A percentile compares a stretch with the other conserved stretches of the same genome.
These are phyloP conservation scores for Drosophila nr. perissopoda DNA, from an alignment of 2,888 invertebrate species.

Conservation along the genomic window DNA sequence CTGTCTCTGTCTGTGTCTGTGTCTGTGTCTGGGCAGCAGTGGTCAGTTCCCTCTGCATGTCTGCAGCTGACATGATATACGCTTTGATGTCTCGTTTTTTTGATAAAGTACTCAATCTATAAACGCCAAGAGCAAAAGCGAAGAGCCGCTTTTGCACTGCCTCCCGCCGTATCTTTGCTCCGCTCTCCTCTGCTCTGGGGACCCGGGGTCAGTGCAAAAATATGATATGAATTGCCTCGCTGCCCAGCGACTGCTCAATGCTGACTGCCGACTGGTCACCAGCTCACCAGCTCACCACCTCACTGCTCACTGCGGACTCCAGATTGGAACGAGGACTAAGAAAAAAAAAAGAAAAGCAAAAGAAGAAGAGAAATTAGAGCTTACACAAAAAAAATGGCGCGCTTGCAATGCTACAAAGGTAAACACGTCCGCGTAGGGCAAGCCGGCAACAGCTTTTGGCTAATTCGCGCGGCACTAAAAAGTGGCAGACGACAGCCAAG, in stretches of 20 bases:
- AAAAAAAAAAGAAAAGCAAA: conserved; percentile 24
- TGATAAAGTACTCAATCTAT: conserved; percentile 80
- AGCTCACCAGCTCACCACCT: conserved; percentile 12
- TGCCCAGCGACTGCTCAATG: conserved; percentile 40
- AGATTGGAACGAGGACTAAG: conserved; percentile 27
- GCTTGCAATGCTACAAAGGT: conserved; percentile 70
- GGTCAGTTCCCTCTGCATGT: conserved; percentile 41
- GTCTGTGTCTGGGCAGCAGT: conserved; percentile 13
- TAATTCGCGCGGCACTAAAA: conserved; percentile 69
- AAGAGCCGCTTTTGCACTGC: conserved; percentile 54
- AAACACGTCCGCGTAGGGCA: conserved; percentile 61
- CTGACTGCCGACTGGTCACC: conserved; percentile 31
- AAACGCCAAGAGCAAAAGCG: conserved; percentile 75
- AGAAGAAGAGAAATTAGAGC: conserved; percentile 8
- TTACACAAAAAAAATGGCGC: conserved; percentile 72
- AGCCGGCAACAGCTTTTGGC: conserved; percentile 70
- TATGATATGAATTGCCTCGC: conserved; percentile 72
- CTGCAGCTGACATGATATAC: conserved; percentile 76
- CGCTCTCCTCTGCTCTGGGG: not conserved
- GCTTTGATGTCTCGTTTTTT: conserved; percentile 79
- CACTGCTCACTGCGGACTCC: conserved; percentile 12
- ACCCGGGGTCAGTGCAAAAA: conserved; percentile 67
- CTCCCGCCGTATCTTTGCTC: conserved; percentile 9
- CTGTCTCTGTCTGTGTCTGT: too few relatives aligned
- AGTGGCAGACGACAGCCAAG: conserved; percentile 19